Percentiles rank a stretch among this genome's conserved stretches.
Conservation (phyloP, 2,888 invertebrate genomes). For the Amiota minor region DNA sequence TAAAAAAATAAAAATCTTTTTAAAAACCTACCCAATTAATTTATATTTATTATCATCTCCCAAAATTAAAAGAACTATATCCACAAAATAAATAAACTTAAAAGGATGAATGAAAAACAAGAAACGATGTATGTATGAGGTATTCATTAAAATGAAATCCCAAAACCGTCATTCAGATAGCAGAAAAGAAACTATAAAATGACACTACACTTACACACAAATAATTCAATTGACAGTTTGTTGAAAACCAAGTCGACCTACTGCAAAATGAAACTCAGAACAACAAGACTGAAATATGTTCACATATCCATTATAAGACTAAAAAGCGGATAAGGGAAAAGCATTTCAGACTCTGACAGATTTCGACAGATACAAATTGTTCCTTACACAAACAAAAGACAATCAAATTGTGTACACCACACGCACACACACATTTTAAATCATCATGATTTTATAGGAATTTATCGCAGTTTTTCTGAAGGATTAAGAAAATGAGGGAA, state of each 20-base stretch:
- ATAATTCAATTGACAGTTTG: constrained; percentile 5
- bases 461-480: no score
- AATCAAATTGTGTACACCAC: no score
- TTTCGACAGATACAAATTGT: constrained; percentile 15
- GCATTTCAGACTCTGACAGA: constrained; percentile 3
- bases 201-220: not conserved
- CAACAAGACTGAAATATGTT: not conserved
- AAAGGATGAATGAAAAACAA: no score
- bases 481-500: no score
- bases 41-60: no score
- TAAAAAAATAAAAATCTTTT: no score
- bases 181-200: not conserved
- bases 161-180: not conserved
- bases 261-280: not conserved
- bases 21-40: no score
- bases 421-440: no score
- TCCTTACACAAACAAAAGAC: not conserved
- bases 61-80: no score
- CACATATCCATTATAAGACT: not conserved
- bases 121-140: not conserved
- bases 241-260: no score
- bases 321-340: constrained; percentile 1
- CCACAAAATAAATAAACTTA: no score
- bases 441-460: no score
- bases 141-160: not conserved